Evolutionary conservation across 2,888 invertebrate genomes (phyloP).

Genomic region (Himalopsyche japonica): DNA sequence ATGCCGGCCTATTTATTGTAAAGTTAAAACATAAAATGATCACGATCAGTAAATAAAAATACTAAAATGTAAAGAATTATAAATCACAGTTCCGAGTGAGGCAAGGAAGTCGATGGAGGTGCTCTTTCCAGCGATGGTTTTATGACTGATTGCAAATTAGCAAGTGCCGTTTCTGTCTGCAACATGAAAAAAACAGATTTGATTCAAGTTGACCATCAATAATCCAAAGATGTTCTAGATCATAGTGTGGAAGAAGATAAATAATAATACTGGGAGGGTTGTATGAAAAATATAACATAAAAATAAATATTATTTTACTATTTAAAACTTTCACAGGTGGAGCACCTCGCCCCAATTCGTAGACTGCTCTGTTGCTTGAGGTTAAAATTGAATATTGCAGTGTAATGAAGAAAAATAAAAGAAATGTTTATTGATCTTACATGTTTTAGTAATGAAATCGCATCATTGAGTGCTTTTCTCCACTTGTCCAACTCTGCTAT

Average conservation of each 20-base stretch:
- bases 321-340: too few species aligned
- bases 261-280: too few species aligned
- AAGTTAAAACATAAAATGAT: neutral
- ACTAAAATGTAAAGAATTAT: constrained; percentile 6
- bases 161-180: constrained; percentile 79
- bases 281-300: too few species aligned
- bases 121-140: constrained; percentile 54
- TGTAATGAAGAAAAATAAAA: neutral
- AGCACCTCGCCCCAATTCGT: too few species aligned
- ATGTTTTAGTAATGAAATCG: constrained; percentile 73
- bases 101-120: constrained; percentile 38
- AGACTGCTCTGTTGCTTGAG: too few species aligned
- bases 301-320: too few species aligned
- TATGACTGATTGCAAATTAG: constrained; percentile 68
- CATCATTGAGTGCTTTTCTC: constrained; percentile 74
- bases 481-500: constrained; percentile 81
- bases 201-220: neutral
- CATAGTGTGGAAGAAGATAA: neutral
- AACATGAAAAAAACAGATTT: constrained; percentile 41
- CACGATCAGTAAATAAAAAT: neutral
- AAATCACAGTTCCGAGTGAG: constrained; percentile 49
- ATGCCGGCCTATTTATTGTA: neutral
- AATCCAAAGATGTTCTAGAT: neutral
- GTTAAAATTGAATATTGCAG: too few species aligned
- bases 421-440: constrained; percentile 52